Base-by-base conservation (phyloP, 1,140 invertebrate species). In the Drosophila albomicans region DNA sequence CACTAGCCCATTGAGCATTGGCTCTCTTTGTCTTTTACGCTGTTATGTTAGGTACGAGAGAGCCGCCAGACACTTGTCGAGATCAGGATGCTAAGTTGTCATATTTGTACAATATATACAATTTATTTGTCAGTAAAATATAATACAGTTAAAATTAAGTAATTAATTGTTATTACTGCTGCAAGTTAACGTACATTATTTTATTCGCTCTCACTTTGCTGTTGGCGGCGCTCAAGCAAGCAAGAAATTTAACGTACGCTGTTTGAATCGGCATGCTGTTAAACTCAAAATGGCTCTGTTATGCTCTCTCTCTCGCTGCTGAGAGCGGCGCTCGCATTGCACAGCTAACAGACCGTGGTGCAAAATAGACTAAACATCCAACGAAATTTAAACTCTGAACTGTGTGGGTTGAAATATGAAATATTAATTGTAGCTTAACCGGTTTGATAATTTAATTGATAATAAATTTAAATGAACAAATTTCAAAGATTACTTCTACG, bases 211-310 rank as follows among this genome's bases (percentile, higher is more conserved):
- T 41, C 38, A 4, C 30, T 8, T 5, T 28, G 56, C 25, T 58
- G 13, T 3, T 51, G 54, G 30, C 35, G 30, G 49, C 16, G 49
- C 16, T 25, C 10, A 48, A 30, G 16, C 11, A 13, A 67, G 41
- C 54, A 45, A 66, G 15, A 54, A 38, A 20, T 61, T 38, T 54
- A 61, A 62, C 58, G 67, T 52, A 15, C 28, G 28, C 16, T 67
- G 25, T 72, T 72, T 32, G 16, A 52, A 64, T 46, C 28, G 8
- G 11, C 15, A 15, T 43, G 41, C 38, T 49, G 46, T 51, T 63
- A 51, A 20, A 41, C 66, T 69, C 49, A 49, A 30, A 49, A 67
- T 49, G 43, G 52, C 70, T 32, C 64, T 78, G 75, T 78, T 45
- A 28, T 10, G 10, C 79, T 74, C 65, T 68, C 56, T 28, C 56